Base-by-base conservation (phyloP, 2,888 invertebrate species). In the Petrolisthes manimaculis region DNA sequence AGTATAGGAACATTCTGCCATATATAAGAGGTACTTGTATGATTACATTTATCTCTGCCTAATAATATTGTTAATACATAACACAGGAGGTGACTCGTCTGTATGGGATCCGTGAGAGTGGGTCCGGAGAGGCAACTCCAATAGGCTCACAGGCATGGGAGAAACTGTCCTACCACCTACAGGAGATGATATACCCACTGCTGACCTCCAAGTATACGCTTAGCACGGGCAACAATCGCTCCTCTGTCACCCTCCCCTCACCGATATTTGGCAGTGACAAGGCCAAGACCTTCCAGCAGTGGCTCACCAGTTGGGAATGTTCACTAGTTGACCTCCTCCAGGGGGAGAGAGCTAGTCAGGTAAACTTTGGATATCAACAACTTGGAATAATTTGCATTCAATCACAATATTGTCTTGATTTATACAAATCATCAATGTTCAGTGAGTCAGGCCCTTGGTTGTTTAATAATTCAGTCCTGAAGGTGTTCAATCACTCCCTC, bases 271-370 rank as follows among this genome's bases (percentile, higher is more conserved):
- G 91, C 18, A 91, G 92, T 12, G 56, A 90, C 8, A 83, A 89
- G 53, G 92, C 91, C 4, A 77, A 80, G 8, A 91, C 86, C 18
- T 92, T 91, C 86, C 91, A 91, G 37, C 89, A 90, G 14, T 92
- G 92, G 92, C 85, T 92, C 14, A 89, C 91, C 18, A 90, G 91
- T 53, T 92, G 92, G 92, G 91, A 91, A 24, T 89, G 81, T 54
- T 84, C 88, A 21, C 88, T 92, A 77, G 91, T 92, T 5, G 86
- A 89, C 24, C 83, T 91, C 53, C 86, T 92, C 54, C 86, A 86
- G 21, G 86, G 90, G 21, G 79, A 90, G 54, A 56, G 61, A 67
- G 89, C 91, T 0, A 85, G 84, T n/a, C 85, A 90, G 88, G 88
- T 90, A 74, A 81, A n/a, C 21, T 37, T 37, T 14, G 51, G 37